These are phyloP conservation scores for Hassar affinis DNA, from an alignment of 2,113 vertebrate species.

Conservation along the genomic window DNA sequence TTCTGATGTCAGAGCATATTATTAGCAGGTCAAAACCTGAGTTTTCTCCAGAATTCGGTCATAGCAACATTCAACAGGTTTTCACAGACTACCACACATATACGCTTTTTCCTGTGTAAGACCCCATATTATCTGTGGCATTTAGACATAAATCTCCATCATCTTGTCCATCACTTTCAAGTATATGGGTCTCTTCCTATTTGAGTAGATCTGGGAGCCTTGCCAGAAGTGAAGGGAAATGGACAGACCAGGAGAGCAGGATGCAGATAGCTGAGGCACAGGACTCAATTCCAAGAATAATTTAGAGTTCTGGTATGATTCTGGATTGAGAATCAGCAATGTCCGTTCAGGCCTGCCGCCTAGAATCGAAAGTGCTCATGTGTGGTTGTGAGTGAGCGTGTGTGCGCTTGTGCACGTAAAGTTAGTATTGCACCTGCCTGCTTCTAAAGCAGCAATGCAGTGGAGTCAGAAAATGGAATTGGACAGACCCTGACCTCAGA, in stretches of 20 bases:
- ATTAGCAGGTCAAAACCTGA: not conserved
- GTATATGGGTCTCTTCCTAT: not conserved
- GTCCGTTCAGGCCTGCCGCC: conserved; percentile 63
- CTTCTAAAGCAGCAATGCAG: conserved; percentile 56
- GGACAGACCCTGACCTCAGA: conserved; percentile 70
- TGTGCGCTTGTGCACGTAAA: not conserved
- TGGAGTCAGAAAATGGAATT: conserved; percentile 68
- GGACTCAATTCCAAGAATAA: conserved; percentile 59
- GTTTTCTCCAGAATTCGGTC: not conserved
- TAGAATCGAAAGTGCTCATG: conserved; percentile 66
- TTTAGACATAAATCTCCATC: not conserved
- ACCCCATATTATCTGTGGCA: not conserved
- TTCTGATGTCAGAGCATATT: not conserved
- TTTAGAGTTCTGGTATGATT: conserved; percentile 59
- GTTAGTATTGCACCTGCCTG: conserved; percentile 59
- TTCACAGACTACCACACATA: not conserved
- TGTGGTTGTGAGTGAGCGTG: not conserved
- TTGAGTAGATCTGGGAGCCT: not conserved
- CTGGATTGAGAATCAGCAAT: conserved; percentile 70
- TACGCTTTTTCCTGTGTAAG: not conserved
- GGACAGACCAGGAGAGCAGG: conserved; percentile 58
- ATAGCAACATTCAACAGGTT: not conserved
- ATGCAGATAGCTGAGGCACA: conserved; percentile 53
- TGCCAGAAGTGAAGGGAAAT: not conserved
- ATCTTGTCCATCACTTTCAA: not conserved